Percentiles rank a stretch among this genome's conserved stretches.
Evolutionary conservation across 2,113 vertebrate species (phyloP).

Genomic region (Chaetops frenatus): DNA sequence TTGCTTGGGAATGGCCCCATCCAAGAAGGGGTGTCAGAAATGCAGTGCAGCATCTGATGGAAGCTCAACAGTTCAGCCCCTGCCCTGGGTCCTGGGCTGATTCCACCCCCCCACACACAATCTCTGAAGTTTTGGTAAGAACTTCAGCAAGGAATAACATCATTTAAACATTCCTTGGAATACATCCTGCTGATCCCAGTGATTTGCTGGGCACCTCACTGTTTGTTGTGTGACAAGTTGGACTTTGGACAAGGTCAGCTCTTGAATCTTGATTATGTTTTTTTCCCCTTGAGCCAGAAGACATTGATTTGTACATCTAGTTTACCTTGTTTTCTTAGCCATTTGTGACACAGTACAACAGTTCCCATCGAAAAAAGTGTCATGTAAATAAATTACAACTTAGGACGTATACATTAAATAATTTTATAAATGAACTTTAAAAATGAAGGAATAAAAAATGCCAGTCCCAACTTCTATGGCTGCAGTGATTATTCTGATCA

Average conservation of each 20-base stretch:
- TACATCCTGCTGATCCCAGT: conserved; percentile 61
- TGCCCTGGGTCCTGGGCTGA: neutral
- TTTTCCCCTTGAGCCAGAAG: conserved; percentile 81
- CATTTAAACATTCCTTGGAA: conserved; percentile 20
- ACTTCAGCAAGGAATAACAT: neutral
- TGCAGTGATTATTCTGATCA: conserved; percentile 82
- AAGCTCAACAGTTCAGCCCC: neutral
- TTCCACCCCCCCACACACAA: fast-evolving
- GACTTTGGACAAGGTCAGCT: conserved; percentile 85
- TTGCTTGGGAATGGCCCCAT: neutral
- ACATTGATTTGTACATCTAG: conserved; percentile 92
- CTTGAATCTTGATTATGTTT: conserved; percentile 86
- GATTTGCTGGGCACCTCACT: conserved; percentile 69
- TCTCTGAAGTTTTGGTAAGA: neutral
- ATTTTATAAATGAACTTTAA: conserved; percentile 91
- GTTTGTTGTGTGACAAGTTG: conserved; percentile 79
- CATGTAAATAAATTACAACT: conserved; percentile 88
- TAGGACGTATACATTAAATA: conserved; percentile 84
- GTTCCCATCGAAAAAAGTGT: conserved; percentile 86
- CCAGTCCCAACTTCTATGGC: conserved; percentile 67
- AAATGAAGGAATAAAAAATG: conserved; percentile 77
- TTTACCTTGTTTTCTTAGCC: conserved; percentile 92
- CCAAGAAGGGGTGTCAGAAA: neutral
- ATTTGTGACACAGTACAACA: conserved; percentile 90
- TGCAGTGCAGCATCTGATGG: fast-evolving